A percentile compares a stretch with the other conserved stretches of the same genome.
These are phyloP conservation scores for Bergia puertoricense DNA, from an alignment of 92 coral and sea anemone genomes.

Conservation along the genomic window DNA sequence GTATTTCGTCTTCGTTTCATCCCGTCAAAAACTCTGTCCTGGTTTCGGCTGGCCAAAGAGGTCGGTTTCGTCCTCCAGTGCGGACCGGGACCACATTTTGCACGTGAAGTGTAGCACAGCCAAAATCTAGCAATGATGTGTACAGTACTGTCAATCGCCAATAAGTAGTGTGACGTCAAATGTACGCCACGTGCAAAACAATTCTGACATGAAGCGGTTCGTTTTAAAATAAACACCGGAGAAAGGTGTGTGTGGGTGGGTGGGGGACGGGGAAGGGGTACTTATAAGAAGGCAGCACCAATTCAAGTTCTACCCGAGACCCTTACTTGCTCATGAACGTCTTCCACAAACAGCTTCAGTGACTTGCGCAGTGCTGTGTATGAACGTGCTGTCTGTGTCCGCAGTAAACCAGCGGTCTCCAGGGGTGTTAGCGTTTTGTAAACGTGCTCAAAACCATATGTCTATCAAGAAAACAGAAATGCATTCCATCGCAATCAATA, in stretches of 20 bases:
- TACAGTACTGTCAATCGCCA: neutral
- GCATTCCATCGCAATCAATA: neutral
- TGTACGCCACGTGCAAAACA: neutral
- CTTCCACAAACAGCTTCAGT: constrained; percentile 89
- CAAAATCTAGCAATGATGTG: neutral
- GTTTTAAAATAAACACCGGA: too few species aligned
- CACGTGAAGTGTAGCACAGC: too few species aligned
- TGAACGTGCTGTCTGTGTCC: constrained; percentile 86
- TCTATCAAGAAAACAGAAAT: constrained; percentile 45
- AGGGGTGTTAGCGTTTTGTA: constrained; percentile 86
- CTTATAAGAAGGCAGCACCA: neutral
- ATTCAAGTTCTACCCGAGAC: neutral
- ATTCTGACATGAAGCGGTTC: neutral
- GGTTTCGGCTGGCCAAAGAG: too few species aligned
- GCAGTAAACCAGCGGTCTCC: constrained; percentile 86
- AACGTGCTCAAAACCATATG: constrained; percentile 90
- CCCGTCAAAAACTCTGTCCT: too few species aligned
- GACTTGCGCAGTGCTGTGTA: constrained; percentile 93
- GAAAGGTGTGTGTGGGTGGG: too few species aligned
- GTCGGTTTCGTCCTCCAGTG: neutral
- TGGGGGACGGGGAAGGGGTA: neutral
- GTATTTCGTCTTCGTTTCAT: too few species aligned
- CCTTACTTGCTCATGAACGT: constrained; percentile 92
- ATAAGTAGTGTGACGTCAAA: neutral
- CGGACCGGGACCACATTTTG: too few species aligned